Percentiles rank a stretch among this genome's conserved stretches.
Conservation (phyloP, 1,140 invertebrate species). For the Scaptomyza graminum region DNA sequence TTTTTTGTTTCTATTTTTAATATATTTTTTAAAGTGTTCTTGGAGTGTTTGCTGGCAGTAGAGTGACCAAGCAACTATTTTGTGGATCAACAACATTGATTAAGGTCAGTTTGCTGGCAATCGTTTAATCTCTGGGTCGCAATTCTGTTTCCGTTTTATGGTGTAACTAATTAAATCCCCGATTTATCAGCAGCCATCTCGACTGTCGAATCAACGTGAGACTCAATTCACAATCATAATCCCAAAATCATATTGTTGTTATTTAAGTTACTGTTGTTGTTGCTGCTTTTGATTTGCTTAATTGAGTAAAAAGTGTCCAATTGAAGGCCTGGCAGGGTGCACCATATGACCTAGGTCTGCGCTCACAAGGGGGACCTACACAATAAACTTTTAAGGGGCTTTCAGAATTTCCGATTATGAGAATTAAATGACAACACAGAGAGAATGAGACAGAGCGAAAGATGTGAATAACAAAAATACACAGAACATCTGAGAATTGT, state of each 20-base stretch:
- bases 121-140: slow-evolving; percentile 1
- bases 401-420: slow-evolving; percentile 69
- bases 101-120: slow-evolving; percentile 53
- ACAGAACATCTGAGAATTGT: slow-evolving; percentile 12
- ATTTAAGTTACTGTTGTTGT: slow-evolving; percentile 2
- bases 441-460: background rate
- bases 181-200: slow-evolving; percentile 6
- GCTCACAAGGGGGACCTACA: background rate
- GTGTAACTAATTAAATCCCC: slow-evolving; percentile 56
- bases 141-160: slow-evolving; percentile 57
- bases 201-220: slow-evolving; percentile 37
- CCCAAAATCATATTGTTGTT: slow-evolving; percentile 14
- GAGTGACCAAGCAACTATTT: slow-evolving; percentile 30
- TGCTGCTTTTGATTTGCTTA: slow-evolving; percentile 68
- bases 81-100: slow-evolving; percentile 64
- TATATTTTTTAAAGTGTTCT: background rate
- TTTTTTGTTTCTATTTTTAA: slow-evolving; percentile 16
- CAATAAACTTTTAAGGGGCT: slow-evolving; percentile 2
- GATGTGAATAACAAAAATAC: slow-evolving; percentile 7
- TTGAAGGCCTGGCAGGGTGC: slow-evolving; percentile 58
- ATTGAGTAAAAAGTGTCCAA: slow-evolving; percentile 76
- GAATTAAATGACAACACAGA: slow-evolving; percentile 68
- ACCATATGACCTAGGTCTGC: slow-evolving; percentile 43
- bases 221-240: slow-evolving; percentile 37
- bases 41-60: slow-evolving; percentile 15